Base-by-base conservation (phyloP, 92 coral and sea anemone species). In the Hydrozoanthus gracilis region DNA sequence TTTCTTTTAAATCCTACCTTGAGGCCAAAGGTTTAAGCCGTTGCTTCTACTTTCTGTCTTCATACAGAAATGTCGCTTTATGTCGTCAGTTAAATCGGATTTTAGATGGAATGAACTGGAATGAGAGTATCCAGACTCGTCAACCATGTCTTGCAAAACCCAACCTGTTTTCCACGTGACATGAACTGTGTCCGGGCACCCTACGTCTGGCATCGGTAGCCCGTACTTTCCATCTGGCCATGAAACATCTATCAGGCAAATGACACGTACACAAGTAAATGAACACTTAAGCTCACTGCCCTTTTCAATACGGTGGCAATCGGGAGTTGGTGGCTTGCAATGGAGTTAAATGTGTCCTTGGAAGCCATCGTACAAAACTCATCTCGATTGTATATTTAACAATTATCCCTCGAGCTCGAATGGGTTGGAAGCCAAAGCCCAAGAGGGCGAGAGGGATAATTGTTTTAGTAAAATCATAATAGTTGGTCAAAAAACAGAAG, bases 141-240 rank as follows among this genome's bases (percentile, higher is more conserved):
- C 48, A 10, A n/a, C 84, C 84, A 79, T 79, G 84, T 79, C 73
- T 49, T 79, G 84, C 72, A 79, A 46, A 20, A 79, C n/a, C 84
- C 84, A 79, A 11, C 84, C 84, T 8, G 84, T 44, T 3, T 64
- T 45, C 84, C 84, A 79, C 44, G 71, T 45, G 9, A 79, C 73
- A 7, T 17, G 60, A 46, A 12, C 8, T 11, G 84, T 79, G 48
- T 79, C 7, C 4, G 84, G 73, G 46, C 84, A 79, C 3, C 84
- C 84, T 5, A 0, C 61, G 7, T 79, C 7, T 8, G 84, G 73
- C 46, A 39, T 44, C 12, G 84, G 84, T 13, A 79, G 0, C 12
- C 84, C 84, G 71, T 79, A 79, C 44, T 44, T 78, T n/a, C 51
- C 83, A 78, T 78, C 56, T 7, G 83, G 83, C 83, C 83, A 78